phyloP scores from a whole-genome alignment of 1,140 invertebrate species.

The Aphidius ervi region DNA sequence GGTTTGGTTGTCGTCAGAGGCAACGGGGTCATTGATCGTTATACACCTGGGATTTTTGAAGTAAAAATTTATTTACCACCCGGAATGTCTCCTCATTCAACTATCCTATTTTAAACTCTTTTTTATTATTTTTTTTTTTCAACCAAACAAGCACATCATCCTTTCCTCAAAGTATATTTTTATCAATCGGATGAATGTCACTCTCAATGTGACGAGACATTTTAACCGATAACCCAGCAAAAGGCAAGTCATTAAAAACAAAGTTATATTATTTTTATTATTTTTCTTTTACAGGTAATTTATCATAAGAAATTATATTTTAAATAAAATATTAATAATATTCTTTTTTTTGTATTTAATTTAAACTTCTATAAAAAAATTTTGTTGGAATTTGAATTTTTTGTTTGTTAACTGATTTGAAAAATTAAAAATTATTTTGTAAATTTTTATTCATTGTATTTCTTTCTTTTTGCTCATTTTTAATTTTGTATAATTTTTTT shows the following conservation, averaged over 20 bases:
- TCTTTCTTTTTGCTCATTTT: no score
- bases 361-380: no score
- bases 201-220: conserved; percentile 14
- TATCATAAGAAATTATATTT: no score
- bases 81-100: background rate
- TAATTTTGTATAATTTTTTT: no score
- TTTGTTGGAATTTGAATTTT: no score
- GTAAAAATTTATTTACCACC: background rate
- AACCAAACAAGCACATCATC: background rate
- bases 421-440: no score
- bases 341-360: no score
- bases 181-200: conserved; percentile 23
- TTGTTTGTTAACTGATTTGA: no score
- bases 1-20: conserved; percentile 6
- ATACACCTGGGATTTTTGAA: background rate
- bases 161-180: conserved; percentile 23
- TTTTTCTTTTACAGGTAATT: background rate
- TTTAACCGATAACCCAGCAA: conserved; percentile 7
- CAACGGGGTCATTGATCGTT: conserved; percentile 14
- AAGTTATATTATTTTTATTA: conserved; percentile 7
- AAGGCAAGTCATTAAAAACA: background rate
- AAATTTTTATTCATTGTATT: no score
- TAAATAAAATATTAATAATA: no score
- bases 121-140: conserved; percentile 2
- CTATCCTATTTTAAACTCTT: conserved; percentile 5